Evolutionary conservation across 2,797 vertebrate species (phyloP).

Genomic region (Enteromius mattozi): DNA sequence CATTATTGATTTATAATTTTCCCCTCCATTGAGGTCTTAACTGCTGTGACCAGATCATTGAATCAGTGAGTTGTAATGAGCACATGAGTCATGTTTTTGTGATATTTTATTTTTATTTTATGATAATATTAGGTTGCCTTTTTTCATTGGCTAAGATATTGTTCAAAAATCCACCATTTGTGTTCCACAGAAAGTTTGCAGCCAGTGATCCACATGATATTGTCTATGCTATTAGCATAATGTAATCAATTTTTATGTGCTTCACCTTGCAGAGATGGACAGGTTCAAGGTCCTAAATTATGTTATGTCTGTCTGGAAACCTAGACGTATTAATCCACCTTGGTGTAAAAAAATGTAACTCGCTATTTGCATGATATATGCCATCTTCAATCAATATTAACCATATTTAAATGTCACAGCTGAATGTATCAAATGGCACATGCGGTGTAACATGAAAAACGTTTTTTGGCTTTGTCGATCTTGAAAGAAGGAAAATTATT

Average conservation of each 20-base stretch:
- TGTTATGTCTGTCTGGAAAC: neutral
- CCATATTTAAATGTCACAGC: neutral
- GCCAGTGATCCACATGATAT: neutral
- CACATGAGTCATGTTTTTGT: neutral
- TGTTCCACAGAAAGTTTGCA: neutral
- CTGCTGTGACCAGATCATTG: conserved; percentile 8
- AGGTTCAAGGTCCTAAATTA: neutral
- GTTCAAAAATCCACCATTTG: neutral
- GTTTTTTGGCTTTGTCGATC: conserved; percentile 1
- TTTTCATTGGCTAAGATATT: neutral
- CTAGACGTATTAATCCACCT: neutral
- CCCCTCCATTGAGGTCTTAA: neutral
- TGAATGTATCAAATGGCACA: neutral
- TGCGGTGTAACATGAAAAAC: neutral
- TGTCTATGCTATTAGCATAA: neutral
- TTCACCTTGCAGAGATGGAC: neutral
- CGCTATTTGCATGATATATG: conserved; percentile 24
- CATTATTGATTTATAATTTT: conserved; percentile 12
- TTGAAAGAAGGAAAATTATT: neutral
- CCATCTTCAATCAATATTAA: neutral
- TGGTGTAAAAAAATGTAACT: neutral
- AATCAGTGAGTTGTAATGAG: neutral
- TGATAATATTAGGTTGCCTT: neutral
- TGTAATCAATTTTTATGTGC: neutral
- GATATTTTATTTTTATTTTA: no score